phyloP scores from a whole-genome alignment of 2,888 invertebrate genomes.

The Mantis religiosa region DNA sequence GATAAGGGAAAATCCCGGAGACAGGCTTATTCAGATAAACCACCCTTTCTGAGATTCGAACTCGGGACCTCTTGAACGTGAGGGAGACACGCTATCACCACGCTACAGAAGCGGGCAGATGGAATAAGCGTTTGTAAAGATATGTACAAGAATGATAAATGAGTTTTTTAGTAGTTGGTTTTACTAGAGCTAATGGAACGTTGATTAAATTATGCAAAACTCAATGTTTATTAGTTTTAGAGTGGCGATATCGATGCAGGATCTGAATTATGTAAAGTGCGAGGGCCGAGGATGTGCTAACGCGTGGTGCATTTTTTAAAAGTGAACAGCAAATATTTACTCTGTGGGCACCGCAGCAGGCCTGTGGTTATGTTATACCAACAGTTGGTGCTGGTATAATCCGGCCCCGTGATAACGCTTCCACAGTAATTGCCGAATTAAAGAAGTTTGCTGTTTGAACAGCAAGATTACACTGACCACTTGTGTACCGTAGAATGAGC shows the following conservation, averaged over 20 bases:
- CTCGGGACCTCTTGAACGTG: no score
- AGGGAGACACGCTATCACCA: no score
- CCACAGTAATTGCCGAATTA: neutral
- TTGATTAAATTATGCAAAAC: neutral
- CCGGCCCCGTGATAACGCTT: neutral
- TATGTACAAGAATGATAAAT: no score
- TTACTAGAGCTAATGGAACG: no score
- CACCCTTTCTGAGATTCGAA: no score
- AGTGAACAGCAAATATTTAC: neutral
- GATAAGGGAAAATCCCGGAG: no score
- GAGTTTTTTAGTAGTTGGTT: no score
- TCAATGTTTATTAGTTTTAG: neutral
- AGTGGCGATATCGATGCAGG: neutral
- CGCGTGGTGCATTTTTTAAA: neutral
- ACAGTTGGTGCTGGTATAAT: neutral
- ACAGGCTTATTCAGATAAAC: no score
- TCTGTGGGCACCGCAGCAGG: neutral
- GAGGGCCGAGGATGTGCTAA: neutral
- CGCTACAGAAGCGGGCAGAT: no score
- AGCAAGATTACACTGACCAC: neutral
- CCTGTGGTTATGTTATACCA: neutral
- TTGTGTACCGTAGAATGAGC: neutral
- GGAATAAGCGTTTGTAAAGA: no score
- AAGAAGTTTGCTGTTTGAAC: neutral
- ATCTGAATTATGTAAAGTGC: neutral